These are phyloP conservation scores for Ophiothrix spiculata DNA, from an alignment of 35 echinoderm and acorn worm genomes.

Conservation along the genomic window DNA sequence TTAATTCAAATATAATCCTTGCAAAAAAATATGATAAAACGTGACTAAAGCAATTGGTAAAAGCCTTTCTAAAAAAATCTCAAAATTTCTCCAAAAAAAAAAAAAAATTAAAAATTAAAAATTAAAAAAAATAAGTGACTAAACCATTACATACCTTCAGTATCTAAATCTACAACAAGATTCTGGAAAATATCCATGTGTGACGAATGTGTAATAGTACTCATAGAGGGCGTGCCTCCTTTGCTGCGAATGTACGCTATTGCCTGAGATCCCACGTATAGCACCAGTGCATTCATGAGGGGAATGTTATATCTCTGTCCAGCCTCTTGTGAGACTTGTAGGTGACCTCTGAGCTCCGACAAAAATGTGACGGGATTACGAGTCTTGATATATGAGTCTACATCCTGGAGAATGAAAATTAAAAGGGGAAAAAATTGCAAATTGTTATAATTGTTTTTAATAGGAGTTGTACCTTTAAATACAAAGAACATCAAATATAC, in stretches of 20 bases:
- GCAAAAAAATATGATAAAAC: no score
- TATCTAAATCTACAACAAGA: slow-evolving; percentile 91
- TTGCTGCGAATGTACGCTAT: slow-evolving; percentile 99
- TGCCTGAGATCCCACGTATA: slow-evolving; percentile 96
- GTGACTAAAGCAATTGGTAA: no score
- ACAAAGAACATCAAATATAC: no score
- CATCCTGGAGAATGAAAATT: slow-evolving; percentile 56
- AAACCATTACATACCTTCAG: slow-evolving; percentile 87
- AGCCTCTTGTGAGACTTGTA: slow-evolving; percentile 91
- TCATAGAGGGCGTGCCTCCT: slow-evolving; percentile 95
- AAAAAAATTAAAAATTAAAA: no score
- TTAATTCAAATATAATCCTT: no score
- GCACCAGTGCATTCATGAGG: slow-evolving; percentile 95
- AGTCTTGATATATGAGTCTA: slow-evolving; percentile 98
- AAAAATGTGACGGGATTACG: slow-evolving; percentile 91
- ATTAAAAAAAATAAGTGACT: no score
- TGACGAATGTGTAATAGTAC: slow-evolving; percentile 97
- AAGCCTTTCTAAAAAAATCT: no score
- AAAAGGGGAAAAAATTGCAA: no score
- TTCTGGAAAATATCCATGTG: slow-evolving; percentile 99
- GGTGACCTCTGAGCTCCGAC: slow-evolving; percentile 87
- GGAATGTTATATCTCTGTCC: slow-evolving; percentile 85
- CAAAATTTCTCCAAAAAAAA: no score
- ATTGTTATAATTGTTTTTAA: no score
- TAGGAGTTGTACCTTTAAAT: no score